These are phyloP conservation scores for Ephialtes manifestator DNA, from an alignment of 2,888 invertebrate species.

Conservation along the genomic window DNA sequence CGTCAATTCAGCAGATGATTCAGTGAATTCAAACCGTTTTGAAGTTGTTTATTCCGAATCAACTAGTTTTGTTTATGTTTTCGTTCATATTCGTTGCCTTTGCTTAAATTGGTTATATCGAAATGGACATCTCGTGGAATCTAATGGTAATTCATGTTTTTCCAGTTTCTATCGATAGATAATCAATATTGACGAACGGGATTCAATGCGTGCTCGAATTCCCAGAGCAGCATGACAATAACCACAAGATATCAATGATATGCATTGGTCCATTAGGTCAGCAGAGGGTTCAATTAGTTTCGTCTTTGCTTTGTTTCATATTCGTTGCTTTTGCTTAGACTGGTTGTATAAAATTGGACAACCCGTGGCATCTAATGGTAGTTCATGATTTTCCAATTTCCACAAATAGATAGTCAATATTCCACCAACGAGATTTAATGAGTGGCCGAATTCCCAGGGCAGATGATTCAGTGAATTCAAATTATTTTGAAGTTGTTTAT, in stretches of 20 bases:
- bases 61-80: background rate
- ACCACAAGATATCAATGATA: no score
- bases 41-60: background rate
- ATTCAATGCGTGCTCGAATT: background rate
- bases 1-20: background rate
- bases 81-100: no score
- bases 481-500: background rate
- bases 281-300: no score
- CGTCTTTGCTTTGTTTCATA: no score
- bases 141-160: conserved; percentile 5
- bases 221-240: background rate
- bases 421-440: background rate
- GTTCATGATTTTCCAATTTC: background rate
- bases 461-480: background rate
- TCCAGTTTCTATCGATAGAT: background rate
- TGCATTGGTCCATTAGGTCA: background rate
- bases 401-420: background rate
- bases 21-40: background rate
- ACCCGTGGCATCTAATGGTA: background rate
- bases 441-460: background rate
- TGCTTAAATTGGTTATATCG: no score
- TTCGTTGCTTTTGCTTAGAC: no score
- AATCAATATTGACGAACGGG: background rate
- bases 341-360: no score
- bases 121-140: background rate